Evolutionary conservation across 2,113 vertebrate genomes (phyloP), one percentile per base, ranked within the genome.

Genomic region (Climacteris rufus): DNA sequence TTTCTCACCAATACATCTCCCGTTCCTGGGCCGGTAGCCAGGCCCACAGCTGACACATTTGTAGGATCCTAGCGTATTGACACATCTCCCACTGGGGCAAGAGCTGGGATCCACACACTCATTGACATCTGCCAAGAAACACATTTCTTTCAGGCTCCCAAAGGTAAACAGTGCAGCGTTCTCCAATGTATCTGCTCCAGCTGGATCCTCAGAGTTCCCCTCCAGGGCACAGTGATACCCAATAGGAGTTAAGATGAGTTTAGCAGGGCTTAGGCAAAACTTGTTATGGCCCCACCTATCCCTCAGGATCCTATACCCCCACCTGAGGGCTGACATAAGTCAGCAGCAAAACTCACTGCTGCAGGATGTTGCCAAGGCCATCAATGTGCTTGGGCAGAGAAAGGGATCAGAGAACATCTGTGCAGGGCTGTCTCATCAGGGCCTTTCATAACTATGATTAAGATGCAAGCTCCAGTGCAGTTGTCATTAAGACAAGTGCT

Each of bases 1-100:
- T 50, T 93, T 83, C 98, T 99, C 98, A 99, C 99, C 99, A 97
- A 98, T 84, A 92, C 99, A 99, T 97, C 97, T 98, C 66, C 98
- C 98, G 0, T 96, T 96, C 68, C 96, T 95, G 59, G 98, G 96
- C 93, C 9, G 95, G 96, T 98, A 99, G 72, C 99, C 99, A 10
- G 95, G 96, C n/a, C 94, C 96, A 75, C 99, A 99, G 96, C 95
- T 96, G 96, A 98, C 97, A 97, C 99, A 99, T 50, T 97, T 92
- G 97, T 98, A 99, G 93, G 99, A 99, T 87, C 99, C 99, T 0
- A 77, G 96, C 1, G 98, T 98, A 96, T 99, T 99, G 97, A 98
- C 69, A 82, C 99, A 99, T 94, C 97, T 97, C 28, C 97, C 98
- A 1, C 37, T 83, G 68, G 96, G 98, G 88, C 99, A 99, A 76